phyloP scores from a whole-genome alignment of 2,113 vertebrate genomes.

The Oxyura jamaicensis region DNA sequence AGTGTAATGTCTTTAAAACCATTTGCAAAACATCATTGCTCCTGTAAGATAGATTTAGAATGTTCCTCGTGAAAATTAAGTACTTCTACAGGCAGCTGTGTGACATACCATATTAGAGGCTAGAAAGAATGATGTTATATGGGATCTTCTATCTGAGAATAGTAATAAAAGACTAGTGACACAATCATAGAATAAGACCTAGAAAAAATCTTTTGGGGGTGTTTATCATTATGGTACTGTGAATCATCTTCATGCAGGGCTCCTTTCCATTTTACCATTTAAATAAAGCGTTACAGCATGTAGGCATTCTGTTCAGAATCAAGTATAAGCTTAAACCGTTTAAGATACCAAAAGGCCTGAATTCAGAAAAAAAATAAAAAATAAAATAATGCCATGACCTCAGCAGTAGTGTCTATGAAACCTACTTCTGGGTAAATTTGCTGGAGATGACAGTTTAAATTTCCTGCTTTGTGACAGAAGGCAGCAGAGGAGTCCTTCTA shows the following conservation, averaged over 20 bases:
- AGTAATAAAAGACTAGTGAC: background rate
- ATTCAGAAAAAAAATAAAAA: background rate
- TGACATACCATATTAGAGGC: background rate
- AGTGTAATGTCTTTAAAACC: background rate
- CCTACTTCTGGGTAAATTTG: background rate
- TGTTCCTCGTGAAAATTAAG: background rate
- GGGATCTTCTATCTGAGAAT: background rate
- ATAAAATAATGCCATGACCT: fast-evolving
- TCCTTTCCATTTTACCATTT: background rate
- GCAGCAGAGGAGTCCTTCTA: background rate
- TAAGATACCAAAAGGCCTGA: background rate
- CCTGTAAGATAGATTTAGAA: background rate
- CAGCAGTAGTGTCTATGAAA: background rate
- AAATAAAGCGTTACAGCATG: background rate
- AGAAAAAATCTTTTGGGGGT: background rate
- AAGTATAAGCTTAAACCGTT: background rate
- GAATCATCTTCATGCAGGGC: background rate
- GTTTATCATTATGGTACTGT: background rate
- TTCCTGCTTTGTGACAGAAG: background rate
- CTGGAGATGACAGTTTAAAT: background rate
- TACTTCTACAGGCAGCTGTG: background rate
- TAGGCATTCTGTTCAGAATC: background rate
- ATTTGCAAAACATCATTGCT: background rate
- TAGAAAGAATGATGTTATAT: background rate
- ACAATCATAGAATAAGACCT: background rate